Conservation (phyloP, 2,113 vertebrate species). For the Ranitomeya variabilis region DNA sequence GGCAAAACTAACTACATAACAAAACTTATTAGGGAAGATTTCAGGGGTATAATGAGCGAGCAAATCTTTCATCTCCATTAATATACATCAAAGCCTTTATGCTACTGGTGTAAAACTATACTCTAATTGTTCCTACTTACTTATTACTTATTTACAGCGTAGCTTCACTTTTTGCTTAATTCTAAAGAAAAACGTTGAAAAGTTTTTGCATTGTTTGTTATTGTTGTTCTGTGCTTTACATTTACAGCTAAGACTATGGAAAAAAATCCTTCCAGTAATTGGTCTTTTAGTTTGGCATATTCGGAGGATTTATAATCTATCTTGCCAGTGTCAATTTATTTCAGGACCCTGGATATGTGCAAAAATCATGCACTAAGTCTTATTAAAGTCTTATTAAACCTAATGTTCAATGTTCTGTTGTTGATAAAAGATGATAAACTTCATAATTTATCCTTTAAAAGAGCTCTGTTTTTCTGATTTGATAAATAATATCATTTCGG, state of each 20-base stretch:
- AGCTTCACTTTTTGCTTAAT: not conserved
- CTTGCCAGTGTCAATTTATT: no score
- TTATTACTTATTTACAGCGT: not conserved
- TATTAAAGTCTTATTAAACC: no score
- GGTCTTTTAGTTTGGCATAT: not conserved
- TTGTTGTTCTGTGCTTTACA: no score
- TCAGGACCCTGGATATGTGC: no score
- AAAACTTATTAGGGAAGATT: slow-evolving; percentile 1
- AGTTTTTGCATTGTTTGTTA: not conserved
- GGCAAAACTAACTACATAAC: slow-evolving; percentile 11
- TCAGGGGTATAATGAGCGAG: slow-evolving; percentile 19
- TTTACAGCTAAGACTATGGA: not conserved
- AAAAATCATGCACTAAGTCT: no score
- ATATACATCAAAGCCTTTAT: slow-evolving; percentile 29
- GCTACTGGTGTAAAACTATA: not conserved
- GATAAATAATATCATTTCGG: no score
- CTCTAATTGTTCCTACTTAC: slow-evolving; percentile 5
- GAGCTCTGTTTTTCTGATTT: no score
- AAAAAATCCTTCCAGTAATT: not conserved
- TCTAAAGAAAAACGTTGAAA: not conserved
- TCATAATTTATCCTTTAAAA: no score
- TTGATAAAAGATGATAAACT: no score
- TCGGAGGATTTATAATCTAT: no score
- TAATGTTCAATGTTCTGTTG: no score
- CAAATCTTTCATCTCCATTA: slow-evolving; percentile 3